Conservation (phyloP, 1,140 invertebrate species). For the Nephotettix cincticeps region DNA sequence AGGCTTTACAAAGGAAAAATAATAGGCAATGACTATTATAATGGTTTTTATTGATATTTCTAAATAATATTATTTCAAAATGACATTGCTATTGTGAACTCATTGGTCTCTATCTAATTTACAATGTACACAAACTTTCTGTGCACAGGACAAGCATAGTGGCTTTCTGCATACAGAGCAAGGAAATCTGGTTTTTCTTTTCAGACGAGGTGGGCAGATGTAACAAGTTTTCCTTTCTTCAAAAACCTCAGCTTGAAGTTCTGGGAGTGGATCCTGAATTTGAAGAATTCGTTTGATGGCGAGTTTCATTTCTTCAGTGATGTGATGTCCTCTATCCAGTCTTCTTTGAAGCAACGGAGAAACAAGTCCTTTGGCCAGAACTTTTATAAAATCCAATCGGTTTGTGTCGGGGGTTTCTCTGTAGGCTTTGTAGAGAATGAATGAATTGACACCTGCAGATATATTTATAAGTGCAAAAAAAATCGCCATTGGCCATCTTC, state of each 20-base stretch:
- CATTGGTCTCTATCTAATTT: too few relatives aligned
- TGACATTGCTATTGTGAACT: too few relatives aligned
- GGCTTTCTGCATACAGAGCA: not conserved
- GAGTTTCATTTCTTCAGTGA: not conserved
- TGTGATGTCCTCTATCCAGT: not conserved
- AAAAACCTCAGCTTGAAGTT: too few relatives aligned
- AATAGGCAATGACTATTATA: too few relatives aligned
- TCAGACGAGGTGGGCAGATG: not conserved
- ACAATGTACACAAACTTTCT: conserved; percentile 20
- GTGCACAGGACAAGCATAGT: conserved; percentile 1
- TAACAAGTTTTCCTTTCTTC: too few relatives aligned
- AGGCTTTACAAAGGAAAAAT: too few relatives aligned
- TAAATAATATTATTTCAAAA: too few relatives aligned
- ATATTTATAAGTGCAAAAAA: conserved; percentile 45
- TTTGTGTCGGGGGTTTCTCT: conserved; percentile 13
- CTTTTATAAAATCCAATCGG: conserved; percentile 29
- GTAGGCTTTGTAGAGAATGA: conserved; percentile 34
- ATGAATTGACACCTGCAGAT: conserved; percentile 39
- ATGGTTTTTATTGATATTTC: too few relatives aligned
- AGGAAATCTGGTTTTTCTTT: not conserved
- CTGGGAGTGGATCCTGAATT: too few relatives aligned
- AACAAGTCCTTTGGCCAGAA: conserved; percentile 27
- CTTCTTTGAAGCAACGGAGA: conserved; percentile 10
- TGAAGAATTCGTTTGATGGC: not conserved
- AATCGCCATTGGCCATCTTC: conserved; percentile 47